Evolutionary conservation across 2,888 invertebrate genomes (phyloP), one percentile per base, ranked within the genome.

Genomic region (Sarcophaga rosellei): DNA sequence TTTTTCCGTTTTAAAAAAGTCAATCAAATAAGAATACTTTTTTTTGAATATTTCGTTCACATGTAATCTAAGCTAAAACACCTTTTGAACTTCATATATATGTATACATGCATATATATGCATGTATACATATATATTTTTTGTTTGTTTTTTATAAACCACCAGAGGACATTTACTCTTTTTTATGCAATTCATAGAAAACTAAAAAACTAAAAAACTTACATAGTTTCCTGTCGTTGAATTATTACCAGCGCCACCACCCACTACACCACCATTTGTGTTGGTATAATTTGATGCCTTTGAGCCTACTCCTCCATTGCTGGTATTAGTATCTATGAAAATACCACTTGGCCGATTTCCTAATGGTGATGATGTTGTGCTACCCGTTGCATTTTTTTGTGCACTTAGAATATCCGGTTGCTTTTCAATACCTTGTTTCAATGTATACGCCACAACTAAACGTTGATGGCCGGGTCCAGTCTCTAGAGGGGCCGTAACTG

Each of bases 391-490:
- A 95, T 96, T 95, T 94, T 95, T 94, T 89, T 96, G 96, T 82
- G 97, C 96, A 92, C 96, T 97, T 88, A 97, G 94, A 90, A 97
- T 97, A 92, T 97, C 96, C 23, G 96, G 96, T 89, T 96, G 96
- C 57, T 95, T 95, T 89, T 95, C 95, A 57, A 95, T 95, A n/a
- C 95, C 95, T 17, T 96, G 96, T 91, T 97, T 97, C 88, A 97
- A 94, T 15, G 97, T 97, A 89, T 97, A 97, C 15, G 97, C 97
- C 23, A 97, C 97, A 62, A 97, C 97, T 91, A 97, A 97, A 88
- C 97, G 95, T 89, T 97, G 95, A 89, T 97, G 97, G 1, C 96
- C 97, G 53, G 97, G 96, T 88, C 97, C 97, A 62, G 97, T 95
- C 92, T 96, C 96, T 89, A 96, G 93, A 94, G 95, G 95, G 20